Percentiles rank a stretch among this genome's conserved stretches.
Evolutionary conservation across 2,888 invertebrate genomes (phyloP).

Genomic region (Toxonevra muliebris): DNA sequence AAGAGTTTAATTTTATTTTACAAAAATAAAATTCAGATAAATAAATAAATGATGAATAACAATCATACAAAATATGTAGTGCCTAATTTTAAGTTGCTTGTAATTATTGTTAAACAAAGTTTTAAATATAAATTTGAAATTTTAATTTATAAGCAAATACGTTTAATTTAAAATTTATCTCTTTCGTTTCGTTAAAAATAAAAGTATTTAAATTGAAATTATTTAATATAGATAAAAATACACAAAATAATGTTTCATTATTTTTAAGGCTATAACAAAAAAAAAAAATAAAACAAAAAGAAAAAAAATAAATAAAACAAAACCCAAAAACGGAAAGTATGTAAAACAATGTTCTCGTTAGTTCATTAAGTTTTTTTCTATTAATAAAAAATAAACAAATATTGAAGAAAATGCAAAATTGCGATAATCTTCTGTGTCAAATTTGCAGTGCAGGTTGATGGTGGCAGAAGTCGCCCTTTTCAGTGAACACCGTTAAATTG

Average conservation of each 20-base stretch:
- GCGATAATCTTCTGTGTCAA: too few species aligned
- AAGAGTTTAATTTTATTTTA: slow-evolving; percentile 12
- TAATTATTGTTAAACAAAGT: neutral
- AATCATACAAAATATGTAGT: too few species aligned
- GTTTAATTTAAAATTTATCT: neutral
- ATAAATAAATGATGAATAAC: slow-evolving; percentile 22
- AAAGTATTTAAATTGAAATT: slow-evolving; percentile 14
- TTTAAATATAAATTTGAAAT: slow-evolving; percentile 31
- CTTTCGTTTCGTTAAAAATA: slow-evolving; percentile 23
- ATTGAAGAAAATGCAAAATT: neutral
- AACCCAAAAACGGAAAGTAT: slow-evolving; percentile 26
- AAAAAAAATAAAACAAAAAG: slow-evolving; percentile 12
- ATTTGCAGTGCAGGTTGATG: too few species aligned
- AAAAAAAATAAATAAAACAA: slow-evolving; percentile 9
- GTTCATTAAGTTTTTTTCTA: slow-evolving; percentile 38
- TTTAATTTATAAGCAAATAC: too few species aligned
- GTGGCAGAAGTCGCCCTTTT: too few species aligned
- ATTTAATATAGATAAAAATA: neutral
- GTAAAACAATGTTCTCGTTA: slow-evolving; percentile 38
- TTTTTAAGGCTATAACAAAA: too few species aligned
- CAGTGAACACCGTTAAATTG: too few species aligned
- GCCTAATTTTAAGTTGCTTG: too few species aligned
- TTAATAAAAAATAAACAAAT: slow-evolving; percentile 13
- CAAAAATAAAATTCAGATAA: slow-evolving; percentile 23
- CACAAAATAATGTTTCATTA: too few species aligned